These are phyloP conservation scores for Eptesicus fuscus DNA, from an alignment of 2,113 vertebrate species.

Conservation along the genomic window DNA sequence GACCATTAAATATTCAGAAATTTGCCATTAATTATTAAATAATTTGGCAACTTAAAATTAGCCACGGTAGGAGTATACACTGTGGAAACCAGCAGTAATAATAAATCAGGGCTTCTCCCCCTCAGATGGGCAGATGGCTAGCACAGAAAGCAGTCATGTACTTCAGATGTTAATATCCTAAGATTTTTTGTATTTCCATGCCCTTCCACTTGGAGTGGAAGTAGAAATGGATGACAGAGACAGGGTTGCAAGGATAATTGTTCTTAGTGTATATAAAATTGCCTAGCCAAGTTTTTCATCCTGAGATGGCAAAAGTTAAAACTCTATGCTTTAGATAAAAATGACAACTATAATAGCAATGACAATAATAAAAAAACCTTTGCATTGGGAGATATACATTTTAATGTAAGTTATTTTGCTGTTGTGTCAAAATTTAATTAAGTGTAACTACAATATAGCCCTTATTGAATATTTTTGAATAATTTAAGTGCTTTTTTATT, in stretches of 20 bases:
- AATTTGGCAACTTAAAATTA: conserved; percentile 13
- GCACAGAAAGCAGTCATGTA: not conserved
- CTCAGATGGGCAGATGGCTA: not conserved
- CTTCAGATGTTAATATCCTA: not conserved
- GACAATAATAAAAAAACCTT: not conserved
- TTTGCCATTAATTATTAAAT: conserved; percentile 22
- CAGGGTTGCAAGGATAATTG: not conserved
- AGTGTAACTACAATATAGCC: not conserved
- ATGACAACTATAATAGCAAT: not conserved
- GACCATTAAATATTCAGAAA: conserved; percentile 15
- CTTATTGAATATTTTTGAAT: conserved; percentile 31
- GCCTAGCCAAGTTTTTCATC: not conserved
- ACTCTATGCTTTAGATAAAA: not conserved
- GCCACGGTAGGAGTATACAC: not conserved
- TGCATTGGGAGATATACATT: not conserved
- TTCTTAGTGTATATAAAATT: not conserved
- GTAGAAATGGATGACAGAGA: not conserved
- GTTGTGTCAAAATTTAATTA: conserved; percentile 30
- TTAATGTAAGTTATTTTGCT: not conserved
- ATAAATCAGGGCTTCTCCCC: not conserved
- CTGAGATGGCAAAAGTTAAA: not conserved
- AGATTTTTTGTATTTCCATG: not conserved
- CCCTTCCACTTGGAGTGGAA: not conserved
- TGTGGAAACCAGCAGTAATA: not conserved
- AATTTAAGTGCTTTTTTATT: conserved; percentile 40